Percentiles rank a stretch among this genome's conserved stretches.
Conservation (phyloP, 2,797 vertebrate genomes). For the Lepus oiostolus region DNA sequence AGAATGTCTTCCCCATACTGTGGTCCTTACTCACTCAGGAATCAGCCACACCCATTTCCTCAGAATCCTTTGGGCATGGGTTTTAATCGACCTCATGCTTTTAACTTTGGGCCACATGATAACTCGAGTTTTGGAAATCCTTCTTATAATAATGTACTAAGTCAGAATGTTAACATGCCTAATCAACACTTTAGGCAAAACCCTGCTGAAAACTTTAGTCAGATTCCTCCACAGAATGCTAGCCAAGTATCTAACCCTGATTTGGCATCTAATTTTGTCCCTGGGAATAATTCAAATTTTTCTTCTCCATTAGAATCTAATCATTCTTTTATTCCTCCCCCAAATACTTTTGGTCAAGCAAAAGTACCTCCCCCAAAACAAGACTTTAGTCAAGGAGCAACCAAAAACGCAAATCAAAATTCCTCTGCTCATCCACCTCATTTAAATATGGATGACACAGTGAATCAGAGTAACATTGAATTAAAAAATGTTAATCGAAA, state of each 20-base stretch:
- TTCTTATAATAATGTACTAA: conserved; percentile 85
- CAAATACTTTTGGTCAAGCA: conserved; percentile 85
- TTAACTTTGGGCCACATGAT: conserved; percentile 89
- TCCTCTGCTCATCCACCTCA: conserved; percentile 87
- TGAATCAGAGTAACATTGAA: conserved; percentile 85
- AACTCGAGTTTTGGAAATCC: conserved; percentile 88
- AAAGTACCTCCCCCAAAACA: conserved; percentile 88
- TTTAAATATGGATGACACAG: conserved; percentile 87
- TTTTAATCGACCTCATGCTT: conserved; percentile 89
- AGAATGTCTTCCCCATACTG: conserved; percentile 89
- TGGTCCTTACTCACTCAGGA: conserved; percentile 89
- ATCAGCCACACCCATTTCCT: conserved; percentile 89
- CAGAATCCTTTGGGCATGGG: conserved; percentile 90
- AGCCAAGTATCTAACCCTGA: conserved; percentile 88
- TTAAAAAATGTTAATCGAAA: conserved; percentile 86
- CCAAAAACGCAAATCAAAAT: conserved; percentile 85
- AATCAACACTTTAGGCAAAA: conserved; percentile 90
- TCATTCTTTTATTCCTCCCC: conserved; percentile 88
- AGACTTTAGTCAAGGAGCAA: conserved; percentile 87
- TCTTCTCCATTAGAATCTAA: conserved; percentile 87
- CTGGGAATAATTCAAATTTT: conserved; percentile 87
- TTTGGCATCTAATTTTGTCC: conserved; percentile 86
- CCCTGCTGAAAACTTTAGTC: conserved; percentile 88
- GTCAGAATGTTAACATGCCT: conserved; percentile 86
- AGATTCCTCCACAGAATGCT: conserved; percentile 85